These are phyloP conservation scores for Drosophila peninsularis DNA, from an alignment of 2,888 invertebrate species.

Conservation along the genomic window DNA sequence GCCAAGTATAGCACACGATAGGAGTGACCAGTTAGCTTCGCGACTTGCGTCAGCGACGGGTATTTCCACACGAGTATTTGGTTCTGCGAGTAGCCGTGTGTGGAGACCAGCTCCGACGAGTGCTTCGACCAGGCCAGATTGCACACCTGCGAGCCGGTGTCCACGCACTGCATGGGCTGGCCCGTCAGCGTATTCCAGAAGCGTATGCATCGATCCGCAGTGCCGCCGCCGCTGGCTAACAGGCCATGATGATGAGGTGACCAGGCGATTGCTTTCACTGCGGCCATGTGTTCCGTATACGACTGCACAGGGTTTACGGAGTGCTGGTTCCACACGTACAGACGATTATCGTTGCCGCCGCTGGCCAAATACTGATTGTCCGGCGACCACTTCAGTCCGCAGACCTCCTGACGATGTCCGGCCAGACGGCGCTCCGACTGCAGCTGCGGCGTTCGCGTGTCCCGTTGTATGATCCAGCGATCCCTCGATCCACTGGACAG, in stretches of 20 bases:
- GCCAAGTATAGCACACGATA: slow-evolving; percentile 98
- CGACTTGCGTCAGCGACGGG: slow-evolving; percentile 97
- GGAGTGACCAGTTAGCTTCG: slow-evolving; percentile 98
- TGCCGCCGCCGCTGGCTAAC: slow-evolving; percentile 99
- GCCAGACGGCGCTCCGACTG: slow-evolving; percentile 92
- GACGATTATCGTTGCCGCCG: slow-evolving; percentile 95
- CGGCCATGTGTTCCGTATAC: slow-evolving; percentile 97
- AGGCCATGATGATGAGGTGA: slow-evolving; percentile 99
- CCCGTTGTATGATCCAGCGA: slow-evolving; percentile 95
- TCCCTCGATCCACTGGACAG: slow-evolving; percentile 98
- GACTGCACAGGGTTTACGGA: slow-evolving; percentile 96
- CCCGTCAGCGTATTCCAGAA: slow-evolving; percentile 99
- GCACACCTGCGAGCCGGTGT: slow-evolving; percentile 99
- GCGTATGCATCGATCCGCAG: slow-evolving; percentile 97
- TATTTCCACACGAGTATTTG: slow-evolving; percentile 99
- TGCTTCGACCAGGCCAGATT: slow-evolving; percentile 99
- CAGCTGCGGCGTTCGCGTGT: slow-evolving; percentile 93
- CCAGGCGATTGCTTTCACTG: slow-evolving; percentile 99
- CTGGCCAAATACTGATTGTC: slow-evolving; percentile 98
- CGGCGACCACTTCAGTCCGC: slow-evolving; percentile 99
- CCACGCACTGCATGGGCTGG: slow-evolving; percentile 99
- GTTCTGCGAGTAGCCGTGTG: slow-evolving; percentile 99
- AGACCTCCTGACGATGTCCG: slow-evolving; percentile 98
- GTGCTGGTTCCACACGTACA: slow-evolving; percentile 90
- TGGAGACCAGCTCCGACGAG: slow-evolving; percentile 98